Evolutionary conservation across 2,113 vertebrate genomes (phyloP).

Genomic region (Macroglossus sobrinus): DNA sequence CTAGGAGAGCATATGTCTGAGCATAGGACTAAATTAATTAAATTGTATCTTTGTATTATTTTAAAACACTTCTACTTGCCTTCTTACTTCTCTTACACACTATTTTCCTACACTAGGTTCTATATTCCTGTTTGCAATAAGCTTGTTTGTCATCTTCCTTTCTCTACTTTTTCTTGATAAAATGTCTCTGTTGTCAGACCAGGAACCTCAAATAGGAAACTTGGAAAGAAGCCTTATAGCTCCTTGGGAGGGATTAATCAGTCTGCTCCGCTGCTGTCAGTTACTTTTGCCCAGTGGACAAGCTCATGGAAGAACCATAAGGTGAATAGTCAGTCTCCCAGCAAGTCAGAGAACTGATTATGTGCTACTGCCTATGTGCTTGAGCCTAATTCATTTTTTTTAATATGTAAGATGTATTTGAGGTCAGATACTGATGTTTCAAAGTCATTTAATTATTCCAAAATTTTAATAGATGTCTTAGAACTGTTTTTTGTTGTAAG

Average conservation of each 20-base stretch:
- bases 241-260: neutral
- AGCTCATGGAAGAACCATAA: neutral
- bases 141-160: neutral
- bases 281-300: neutral
- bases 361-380: neutral
- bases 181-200: neutral
- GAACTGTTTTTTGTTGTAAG: neutral
- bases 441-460: slow-evolving; percentile 1
- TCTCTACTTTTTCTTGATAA: neutral
- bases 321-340: neutral
- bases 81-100: neutral
- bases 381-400: neutral
- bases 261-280: neutral
- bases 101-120: neutral
- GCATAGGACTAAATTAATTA: neutral
- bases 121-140: neutral
- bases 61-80: neutral
- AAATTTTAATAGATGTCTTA: neutral
- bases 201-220: neutral
- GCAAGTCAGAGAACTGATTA: neutral
- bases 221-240: neutral
- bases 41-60: neutral
- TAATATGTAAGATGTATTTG: neutral
- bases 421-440: neutral
- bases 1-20: neutral